phyloP scores from a whole-genome alignment of 2,113 vertebrate species.

The Microtus oregoni region DNA sequence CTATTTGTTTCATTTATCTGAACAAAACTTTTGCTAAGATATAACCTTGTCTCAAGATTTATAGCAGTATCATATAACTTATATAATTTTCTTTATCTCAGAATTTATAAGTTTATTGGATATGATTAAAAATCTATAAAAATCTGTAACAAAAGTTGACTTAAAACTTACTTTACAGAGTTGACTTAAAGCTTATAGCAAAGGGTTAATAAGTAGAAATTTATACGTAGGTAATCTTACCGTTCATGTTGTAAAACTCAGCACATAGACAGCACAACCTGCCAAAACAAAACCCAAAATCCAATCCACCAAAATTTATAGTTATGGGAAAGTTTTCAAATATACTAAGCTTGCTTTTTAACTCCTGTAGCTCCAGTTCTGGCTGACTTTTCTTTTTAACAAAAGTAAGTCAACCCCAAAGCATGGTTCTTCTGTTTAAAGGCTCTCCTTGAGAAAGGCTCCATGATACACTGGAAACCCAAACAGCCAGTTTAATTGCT shows the following conservation, averaged over 20 bases:
- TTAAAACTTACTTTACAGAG: not conserved
- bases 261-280: not conserved
- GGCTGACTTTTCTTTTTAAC: not conserved
- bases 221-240: not conserved
- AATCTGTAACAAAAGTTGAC: not conserved
- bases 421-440: not conserved
- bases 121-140: not conserved
- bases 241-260: not conserved
- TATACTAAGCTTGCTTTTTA: not conserved
- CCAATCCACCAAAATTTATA: not conserved
- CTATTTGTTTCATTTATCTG: not conserved
- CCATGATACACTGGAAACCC: not conserved
- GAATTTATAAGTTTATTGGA: not conserved
- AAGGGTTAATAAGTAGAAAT: not conserved
- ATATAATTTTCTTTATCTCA: not conserved
- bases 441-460: not conserved
- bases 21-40: not conserved
- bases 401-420: not conserved
- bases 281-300: not conserved
- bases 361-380: too few species aligned
- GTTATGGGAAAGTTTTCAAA: not conserved
- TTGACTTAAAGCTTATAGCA: not conserved
- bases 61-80: not conserved
- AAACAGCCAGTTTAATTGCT: not conserved
- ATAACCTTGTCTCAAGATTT: not conserved